These are phyloP conservation scores for Lepidocyrtoides sp. DNA, from an alignment of 2,888 invertebrate species.

Conservation along the genomic window DNA sequence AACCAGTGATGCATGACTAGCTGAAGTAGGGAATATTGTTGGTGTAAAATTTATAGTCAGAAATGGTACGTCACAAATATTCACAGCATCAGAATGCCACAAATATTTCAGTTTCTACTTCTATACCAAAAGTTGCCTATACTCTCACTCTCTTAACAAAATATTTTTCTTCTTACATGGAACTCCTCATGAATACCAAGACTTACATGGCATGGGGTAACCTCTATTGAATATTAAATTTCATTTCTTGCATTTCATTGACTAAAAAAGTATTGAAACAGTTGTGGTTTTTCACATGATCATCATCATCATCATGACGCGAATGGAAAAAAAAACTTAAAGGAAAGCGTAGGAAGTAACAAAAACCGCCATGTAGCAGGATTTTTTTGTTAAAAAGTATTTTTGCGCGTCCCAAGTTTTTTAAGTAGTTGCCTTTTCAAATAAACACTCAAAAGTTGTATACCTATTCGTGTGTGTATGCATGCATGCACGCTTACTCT, in stretches of 20 bases:
- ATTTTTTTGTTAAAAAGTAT: constrained; percentile 3
- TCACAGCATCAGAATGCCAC: too few species aligned
- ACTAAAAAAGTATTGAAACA: constrained; percentile 45
- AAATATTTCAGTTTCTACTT: too few species aligned
- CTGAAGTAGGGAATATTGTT: too few species aligned
- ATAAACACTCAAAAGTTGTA: constrained; percentile 7
- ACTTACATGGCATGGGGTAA: neutral
- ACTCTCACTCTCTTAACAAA: too few species aligned
- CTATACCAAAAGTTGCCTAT: too few species aligned
- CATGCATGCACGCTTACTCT: too few species aligned
- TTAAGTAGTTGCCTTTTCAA: neutral
- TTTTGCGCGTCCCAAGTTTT: neutral
- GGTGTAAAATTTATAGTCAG: too few species aligned
- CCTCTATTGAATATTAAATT: constrained; percentile 56
- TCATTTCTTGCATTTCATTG: constrained; percentile 49
- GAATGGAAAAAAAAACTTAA: neutral
- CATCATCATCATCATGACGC: too few species aligned
- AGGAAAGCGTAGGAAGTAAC: constrained; percentile 12
- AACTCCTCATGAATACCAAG: constrained; percentile 48
- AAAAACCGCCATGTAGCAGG: neutral
- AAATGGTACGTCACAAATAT: too few species aligned
- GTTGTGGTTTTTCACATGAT: constrained; percentile 53
- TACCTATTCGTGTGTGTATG: too few species aligned
- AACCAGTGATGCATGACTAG: constrained; percentile 11
- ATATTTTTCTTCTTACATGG: neutral